phyloP scores from a whole-genome alignment of 2,113 vertebrate species.

The Sterrhoptilus dennistouni region DNA sequence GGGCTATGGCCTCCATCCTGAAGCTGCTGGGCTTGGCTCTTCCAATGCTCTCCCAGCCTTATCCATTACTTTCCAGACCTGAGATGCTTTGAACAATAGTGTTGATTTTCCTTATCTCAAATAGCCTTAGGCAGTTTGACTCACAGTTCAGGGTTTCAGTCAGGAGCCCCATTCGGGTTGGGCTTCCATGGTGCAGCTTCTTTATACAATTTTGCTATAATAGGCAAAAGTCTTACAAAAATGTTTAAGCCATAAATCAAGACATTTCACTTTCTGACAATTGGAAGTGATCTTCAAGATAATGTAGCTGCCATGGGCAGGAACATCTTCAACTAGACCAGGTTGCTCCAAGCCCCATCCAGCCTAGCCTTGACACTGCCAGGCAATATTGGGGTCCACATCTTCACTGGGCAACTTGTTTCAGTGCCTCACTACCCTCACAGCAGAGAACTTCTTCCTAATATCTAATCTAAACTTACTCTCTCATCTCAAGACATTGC shows the following conservation, averaged over 20 bases:
- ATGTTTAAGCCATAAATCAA: not conserved
- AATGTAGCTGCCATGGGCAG: not conserved
- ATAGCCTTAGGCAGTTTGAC: not conserved
- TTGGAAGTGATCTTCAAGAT: not conserved
- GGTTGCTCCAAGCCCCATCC: not conserved
- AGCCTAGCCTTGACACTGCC: not conserved
- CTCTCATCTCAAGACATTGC: not conserved
- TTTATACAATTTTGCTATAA: not conserved
- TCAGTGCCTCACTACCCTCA: not conserved
- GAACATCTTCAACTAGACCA: not conserved
- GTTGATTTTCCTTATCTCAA: rapidly evolving
- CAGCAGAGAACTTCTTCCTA: not conserved
- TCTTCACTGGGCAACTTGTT: not conserved
- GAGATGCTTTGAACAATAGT: not conserved
- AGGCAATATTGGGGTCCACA: not conserved
- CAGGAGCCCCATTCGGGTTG: not conserved
- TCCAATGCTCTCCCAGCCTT: not conserved
- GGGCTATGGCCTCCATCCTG: not conserved
- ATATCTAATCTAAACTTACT: not conserved
- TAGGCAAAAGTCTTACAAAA: not conserved
- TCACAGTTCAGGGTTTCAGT: not conserved
- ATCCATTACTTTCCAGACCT: not conserved
- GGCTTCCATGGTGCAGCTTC: not conserved
- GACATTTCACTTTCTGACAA: not conserved
- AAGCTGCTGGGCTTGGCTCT: not conserved